A percentile compares a stretch with the other conserved stretches of the same genome.
These are phyloP conservation scores for Acromyrmex echinatior DNA, from an alignment of 1,140 invertebrate species.

Conservation along the genomic window DNA sequence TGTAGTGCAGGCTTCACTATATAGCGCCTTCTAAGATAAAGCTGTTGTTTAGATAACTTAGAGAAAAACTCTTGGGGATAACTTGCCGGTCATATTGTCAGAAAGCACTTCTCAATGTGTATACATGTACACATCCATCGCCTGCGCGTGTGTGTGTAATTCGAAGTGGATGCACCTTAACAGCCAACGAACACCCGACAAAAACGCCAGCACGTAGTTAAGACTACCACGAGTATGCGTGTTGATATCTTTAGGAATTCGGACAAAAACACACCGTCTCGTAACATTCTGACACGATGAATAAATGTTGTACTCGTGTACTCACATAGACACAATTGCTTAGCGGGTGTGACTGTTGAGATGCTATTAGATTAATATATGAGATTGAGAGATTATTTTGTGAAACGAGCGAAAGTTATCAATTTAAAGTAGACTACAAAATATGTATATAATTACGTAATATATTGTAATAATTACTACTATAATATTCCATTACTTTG, in stretches of 20 bases:
- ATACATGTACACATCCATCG: neutral
- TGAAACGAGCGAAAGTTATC: neutral
- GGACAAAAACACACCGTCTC: slow-evolving; percentile 33
- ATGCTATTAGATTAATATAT: neutral
- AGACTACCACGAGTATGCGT: slow-evolving; percentile 28
- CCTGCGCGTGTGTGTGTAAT: neutral
- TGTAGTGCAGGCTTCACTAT: slow-evolving; percentile 20
- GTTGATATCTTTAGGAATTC: slow-evolving; percentile 40
- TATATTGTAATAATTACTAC: too few species aligned
- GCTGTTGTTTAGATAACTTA: slow-evolving; percentile 51
- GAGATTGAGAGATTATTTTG: neutral
- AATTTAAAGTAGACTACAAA: neutral
- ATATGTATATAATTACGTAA: neutral
- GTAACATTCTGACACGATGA: slow-evolving; percentile 8
- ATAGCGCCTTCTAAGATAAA: slow-evolving; percentile 59
- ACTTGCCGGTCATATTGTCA: slow-evolving; percentile 38
- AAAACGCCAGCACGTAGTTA: slow-evolving; percentile 42
- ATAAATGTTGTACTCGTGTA: slow-evolving; percentile 10
- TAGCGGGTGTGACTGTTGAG: neutral
- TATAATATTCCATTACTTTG: too few species aligned
- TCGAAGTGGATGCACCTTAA: slow-evolving; percentile 40
- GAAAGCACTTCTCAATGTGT: slow-evolving; percentile 5
- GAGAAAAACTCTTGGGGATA: slow-evolving; percentile 46
- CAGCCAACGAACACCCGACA: slow-evolving; percentile 47
- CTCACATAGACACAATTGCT: neutral